A percentile compares a stretch with the other conserved stretches of the same genome.
Conservation (phyloP, 2,888 invertebrate genomes). For the Coecobrya sp. region DNA sequence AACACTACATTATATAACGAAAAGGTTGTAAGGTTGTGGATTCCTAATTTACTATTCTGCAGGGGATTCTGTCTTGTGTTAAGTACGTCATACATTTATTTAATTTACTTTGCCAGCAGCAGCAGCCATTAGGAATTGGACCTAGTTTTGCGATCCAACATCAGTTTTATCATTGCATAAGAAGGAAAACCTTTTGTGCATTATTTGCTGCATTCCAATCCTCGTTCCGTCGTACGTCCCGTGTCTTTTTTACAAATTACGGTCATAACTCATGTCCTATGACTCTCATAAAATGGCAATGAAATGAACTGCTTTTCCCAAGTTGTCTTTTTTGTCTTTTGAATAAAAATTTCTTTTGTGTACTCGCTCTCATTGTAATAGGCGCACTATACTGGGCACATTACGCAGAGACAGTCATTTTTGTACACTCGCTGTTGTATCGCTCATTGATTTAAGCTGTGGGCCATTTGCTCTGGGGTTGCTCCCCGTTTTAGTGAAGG, state of each 20-base stretch:
- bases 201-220: slow-evolving; percentile 44
- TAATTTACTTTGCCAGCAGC: slow-evolving; percentile 33
- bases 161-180: not conserved
- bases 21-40: not conserved
- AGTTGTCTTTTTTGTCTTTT: slow-evolving; percentile 17
- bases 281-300: slow-evolving; percentile 78
- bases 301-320: slow-evolving; percentile 59
- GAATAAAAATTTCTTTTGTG: slow-evolving; percentile 5
- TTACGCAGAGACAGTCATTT: not conserved
- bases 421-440: not conserved
- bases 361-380: not conserved
- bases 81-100: slow-evolving; percentile 50
- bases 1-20: not conserved
- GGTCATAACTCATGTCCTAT: slow-evolving; percentile 72
- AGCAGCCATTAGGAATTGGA: not conserved
- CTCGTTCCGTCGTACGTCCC: slow-evolving; percentile 6
- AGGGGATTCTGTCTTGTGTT: slow-evolving; percentile 11
- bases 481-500: not conserved
- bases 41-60: slow-evolving; percentile 46
- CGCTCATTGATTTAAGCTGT: not conserved
- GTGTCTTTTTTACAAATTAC: slow-evolving; percentile 73
- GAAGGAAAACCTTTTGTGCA: not conserved
- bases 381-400: not conserved
- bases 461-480: not conserved
- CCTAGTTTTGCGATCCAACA: not conserved